Evolutionary conservation across 2,888 invertebrate species (phyloP).

Genomic region (Dasysyrphus tricinctus): DNA sequence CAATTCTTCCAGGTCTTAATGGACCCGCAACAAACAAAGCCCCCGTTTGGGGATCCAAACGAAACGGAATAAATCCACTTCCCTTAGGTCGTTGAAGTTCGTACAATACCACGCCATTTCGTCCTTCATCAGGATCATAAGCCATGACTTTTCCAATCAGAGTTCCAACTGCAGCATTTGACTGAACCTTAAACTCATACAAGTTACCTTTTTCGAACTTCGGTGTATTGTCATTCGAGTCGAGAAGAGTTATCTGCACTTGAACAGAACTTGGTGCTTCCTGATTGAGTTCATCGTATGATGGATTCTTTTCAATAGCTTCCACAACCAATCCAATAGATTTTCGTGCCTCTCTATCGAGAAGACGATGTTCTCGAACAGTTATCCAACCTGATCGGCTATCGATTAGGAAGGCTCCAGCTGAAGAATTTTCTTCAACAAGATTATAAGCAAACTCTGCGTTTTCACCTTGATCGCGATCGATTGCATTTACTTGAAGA

Average conservation of each 20-base stretch:
- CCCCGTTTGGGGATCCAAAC: constrained; percentile 89
- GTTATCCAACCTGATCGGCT: constrained; percentile 93
- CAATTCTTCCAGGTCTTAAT: constrained; percentile 89
- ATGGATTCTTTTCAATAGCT: constrained; percentile 90
- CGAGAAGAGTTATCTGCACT: constrained; percentile 92
- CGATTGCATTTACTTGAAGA: constrained; percentile 88
- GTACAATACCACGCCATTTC: constrained; percentile 90
- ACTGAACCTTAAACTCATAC: constrained; percentile 90
- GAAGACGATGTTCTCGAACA: constrained; percentile 88
- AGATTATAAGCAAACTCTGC: constrained; percentile 92
- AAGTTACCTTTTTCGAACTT: constrained; percentile 92
- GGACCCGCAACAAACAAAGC: constrained; percentile 87
- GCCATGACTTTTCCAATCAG: constrained; percentile 92
- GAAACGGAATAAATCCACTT: constrained; percentile 88
- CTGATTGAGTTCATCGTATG: constrained; percentile 81
- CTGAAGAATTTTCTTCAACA: constrained; percentile 86
- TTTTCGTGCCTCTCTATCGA: constrained; percentile 91
- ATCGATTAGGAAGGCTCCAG: constrained; percentile 91
- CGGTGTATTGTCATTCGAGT: constrained; percentile 96
- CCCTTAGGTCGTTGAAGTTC: constrained; percentile 89
- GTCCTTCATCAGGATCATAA: constrained; percentile 89
- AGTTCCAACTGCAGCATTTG: constrained; percentile 88
- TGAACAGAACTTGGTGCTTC: constrained; percentile 85
- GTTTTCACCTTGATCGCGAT: constrained; percentile 93
- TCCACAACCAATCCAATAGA: constrained; percentile 90